Evolutionary conservation across 2,797 vertebrate species (phyloP), one percentile per base, ranked within the genome.

Genomic region (Anas capensis): DNA sequence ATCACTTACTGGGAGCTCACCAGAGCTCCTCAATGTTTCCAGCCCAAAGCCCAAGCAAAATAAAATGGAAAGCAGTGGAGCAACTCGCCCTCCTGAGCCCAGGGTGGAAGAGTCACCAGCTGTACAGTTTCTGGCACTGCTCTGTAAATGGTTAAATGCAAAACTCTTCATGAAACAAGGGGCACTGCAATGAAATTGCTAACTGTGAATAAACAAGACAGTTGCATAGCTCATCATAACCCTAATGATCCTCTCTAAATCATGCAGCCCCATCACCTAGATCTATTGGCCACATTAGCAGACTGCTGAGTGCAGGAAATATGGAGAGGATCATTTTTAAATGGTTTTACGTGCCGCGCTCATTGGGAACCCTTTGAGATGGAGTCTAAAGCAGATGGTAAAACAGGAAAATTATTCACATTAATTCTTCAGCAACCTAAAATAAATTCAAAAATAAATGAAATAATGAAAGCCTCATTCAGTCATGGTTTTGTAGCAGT

Each of bases 131-230:
- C 77, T 62, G 72, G 24, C 31, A 56, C 20, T 44, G 3, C 24
- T 20, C n/a, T 31, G 20, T 36, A 68, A 73, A 83, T 73, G 38
- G 69, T 73, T 48, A 57, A 91, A 84, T 46, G 21, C 56, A 91
- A 72, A 81, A 76, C 40, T 42, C 60, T 56, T 62, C 15, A 33
- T 14, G 29, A 88, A 66, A 88, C 85, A 89, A 92, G 96, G 77
- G 72, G 46, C 82, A 3, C 21, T 4, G 72, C 0, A 2, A 49
- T 72, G 81, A 61, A 95, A 94, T 71, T 72, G 80, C 92, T 54
- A 94, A 88, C 78, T 95, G 76, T 89, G 91, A 95, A 88, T 88
- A 96, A 97, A 96, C 90, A 97, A 92, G 88, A 56, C 72, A 82
- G 90, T 94, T 94, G 86, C 82, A 58, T 14, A 91, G 92, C 96